Base-by-base conservation (phyloP, 1,140 invertebrate species). In the Aplysia californica region DNA sequence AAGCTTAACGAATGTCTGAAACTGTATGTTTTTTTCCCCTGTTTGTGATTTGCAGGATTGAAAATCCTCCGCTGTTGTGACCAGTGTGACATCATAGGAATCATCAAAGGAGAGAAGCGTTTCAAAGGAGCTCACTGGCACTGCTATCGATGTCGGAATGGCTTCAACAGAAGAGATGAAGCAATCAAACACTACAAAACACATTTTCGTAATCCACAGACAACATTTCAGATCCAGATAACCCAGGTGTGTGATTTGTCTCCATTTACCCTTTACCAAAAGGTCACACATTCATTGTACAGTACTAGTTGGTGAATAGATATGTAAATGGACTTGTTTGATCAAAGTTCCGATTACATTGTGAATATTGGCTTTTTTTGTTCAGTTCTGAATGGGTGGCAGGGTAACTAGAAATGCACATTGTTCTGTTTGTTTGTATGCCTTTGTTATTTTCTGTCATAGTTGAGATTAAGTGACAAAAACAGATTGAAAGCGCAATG, bases 41-140 rank as follows among this genome's bases (percentile, higher is more conserved):
- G n/a, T 67, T 77, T 79, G 65, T 59, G 56, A 76, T 79, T 79
- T 69, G 29, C 61, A 90, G 89, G 89, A 77, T 79, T 90, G 73
- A 89, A 89, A 79, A 87, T 90, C 50, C 75, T 90, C 29, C 79
- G 89, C 26, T 90, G 89, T 75, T 88, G 88, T 87, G 88, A 89
- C 58, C 84, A 87, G 44, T 90, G 89, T 84, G 89, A 90, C 69
- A 90, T 90, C 55, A 86, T 90, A 64, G 89, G 89, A 58, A 84
- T 89, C 5, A 90, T 90, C 67, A 90, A 90, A 80, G 89, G 89
- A 74, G 88, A 88, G 78, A 90, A 90, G 78, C 87, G 88, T 65
- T 90, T 90, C 78, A 90, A 89, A 79, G 87, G 89, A 78, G 88
- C 89, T 64, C 89, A 90, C 82, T 90, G 89, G 89, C 89, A 90